Evolutionary conservation across 2,888 invertebrate species (phyloP), one percentile per base, ranked within the genome.

Genomic region (Amphipyra tragopoginis): DNA sequence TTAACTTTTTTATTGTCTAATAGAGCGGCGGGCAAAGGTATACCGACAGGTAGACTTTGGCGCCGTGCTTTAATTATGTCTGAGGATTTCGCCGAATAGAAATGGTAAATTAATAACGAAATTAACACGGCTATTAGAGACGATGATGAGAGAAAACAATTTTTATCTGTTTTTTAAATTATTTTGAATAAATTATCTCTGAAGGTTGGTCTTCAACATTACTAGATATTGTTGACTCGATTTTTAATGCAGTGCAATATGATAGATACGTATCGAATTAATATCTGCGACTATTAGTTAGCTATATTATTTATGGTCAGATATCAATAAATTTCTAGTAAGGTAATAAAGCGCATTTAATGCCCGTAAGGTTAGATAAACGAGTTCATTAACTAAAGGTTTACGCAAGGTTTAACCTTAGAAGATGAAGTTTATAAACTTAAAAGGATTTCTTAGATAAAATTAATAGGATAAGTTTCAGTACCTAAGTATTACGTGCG

Each of bases 1-100:
- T 93, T 93, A 90, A 89, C 82, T 91, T 92, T 93, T 92, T 93
- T 93, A 93, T 92, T 92, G 90, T 93, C 91, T 93, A 93, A 92
- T 93, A 93, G 93, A 93, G 86, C 86, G 83, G 60, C 79, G 86
- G 88, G 90, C 85, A 92, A 93, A 93, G 92, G 90, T 83, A 82
- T 82, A 89, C 92, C 93, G 92, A 91, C 93, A 92, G 92, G 93
- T 93, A 92, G 86, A 84, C 79, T 88, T 89, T 91, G 93, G 93
- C 93, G 93, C 93, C 93, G 88, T 86, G 82, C 84, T 87, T 91
- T 92, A 92, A 93, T 93, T 93, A 90, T 85, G 89, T 90, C 91
- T 90, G 89, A 86, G 76, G 82, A 86, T 86, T 88, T 88, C 78
- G 87, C 84, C 80, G 84, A 86, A 86, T 81, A 86, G 80, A 83